Base-by-base conservation (phyloP, 2,888 invertebrate genomes). In the Drosophila birchii region DNA sequence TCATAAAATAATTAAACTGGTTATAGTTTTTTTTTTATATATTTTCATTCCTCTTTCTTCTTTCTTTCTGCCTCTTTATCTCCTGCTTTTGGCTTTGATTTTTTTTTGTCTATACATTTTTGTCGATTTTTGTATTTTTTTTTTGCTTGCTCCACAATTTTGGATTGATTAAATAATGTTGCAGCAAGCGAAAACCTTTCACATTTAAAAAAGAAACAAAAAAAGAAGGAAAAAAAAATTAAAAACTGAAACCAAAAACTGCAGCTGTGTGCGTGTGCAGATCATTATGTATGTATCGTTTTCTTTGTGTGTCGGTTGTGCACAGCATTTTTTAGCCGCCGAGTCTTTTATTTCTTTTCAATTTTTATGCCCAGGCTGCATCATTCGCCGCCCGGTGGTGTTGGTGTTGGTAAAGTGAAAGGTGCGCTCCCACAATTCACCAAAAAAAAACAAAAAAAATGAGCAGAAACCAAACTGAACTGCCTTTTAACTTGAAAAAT, bases 341-440 rank as follows among this genome's bases (percentile, higher is more conserved):
- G 5, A 82, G 78, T 85, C 88, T 89, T 87, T 87, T 89, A 81
- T 89, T 73, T 87, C 75, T 80, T 80, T 89, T 85, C 76, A 88
- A 83, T 88, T 79, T 90, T 79, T 78, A 62, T 67, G 59, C 78
- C 54, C 66, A 51, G 62, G 73, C 68, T 78, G 62, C 72, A 73
- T 73, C 68, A 73, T 67, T 78, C 54, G 62, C 43, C 56, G 66
- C 39, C 32, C 23, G 54, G 16, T 53, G 54, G 16, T 53, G 36
- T 54, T 39, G 64, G 64, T 62, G 80, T 74, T 75, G 69, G 88
- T 72, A 89, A 90, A 89, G 90, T 89, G 89, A 90, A 89, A 89
- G 89, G 90, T 87, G 90, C 90, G 90, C 90, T 90, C 90, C 87
- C 88, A 86, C 85, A 86, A 88, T 89, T 87, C 85, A 81, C 83